Base-by-base conservation (phyloP, 2,888 invertebrate species). In the Torymus texanus region DNA sequence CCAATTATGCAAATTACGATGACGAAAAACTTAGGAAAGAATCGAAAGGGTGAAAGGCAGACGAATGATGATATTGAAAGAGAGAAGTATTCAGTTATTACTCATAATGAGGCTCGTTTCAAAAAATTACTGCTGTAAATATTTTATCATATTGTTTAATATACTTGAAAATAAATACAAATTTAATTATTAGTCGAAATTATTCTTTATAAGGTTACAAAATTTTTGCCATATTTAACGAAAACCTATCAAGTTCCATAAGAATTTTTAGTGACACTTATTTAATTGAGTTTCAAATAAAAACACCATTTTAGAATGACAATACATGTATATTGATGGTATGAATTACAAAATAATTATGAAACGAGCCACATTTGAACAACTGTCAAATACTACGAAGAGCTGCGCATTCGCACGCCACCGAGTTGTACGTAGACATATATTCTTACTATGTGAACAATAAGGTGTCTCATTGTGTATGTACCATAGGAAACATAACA, bases 381-480 rank as follows among this genome's bases (percentile, higher is more conserved):
- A 16, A 62, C 67, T 65, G 58, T 51, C 14, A 8, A 29, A 58
- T 59, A 65, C 59, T 71, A 56, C 53, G 2, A 29, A 2, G 29
- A 65, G 16, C 51, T 50, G 16, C 61, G 29, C 51, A 82, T 85
- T 86, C 84, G 86, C 85, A 85, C 84, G 84, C 82, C 86, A 83
- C 81, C 85, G 85, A 85, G 85, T 86, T 86, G 84, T 88, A 87
- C 85, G 85, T 87, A 88, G 86, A 83, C 82, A 85, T 87, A 87
- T 88, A 88, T 88, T 88, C 86, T 87, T 88, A 87, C 86, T 88
- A 87, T 88, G 85, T 86, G 85, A 87, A 85, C 79, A 85, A 84
- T 85, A 86, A 85, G 83, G 84, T 88, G 87, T 88, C 85, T 87
- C 87, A 87, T 87, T 88, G 87, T 88, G 88, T 86, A 86, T 88